A percentile compares a stretch with the other conserved stretches of the same genome.
Evolutionary conservation across 2,888 invertebrate species (phyloP).

Genomic region (Phaedon cochleariae): DNA sequence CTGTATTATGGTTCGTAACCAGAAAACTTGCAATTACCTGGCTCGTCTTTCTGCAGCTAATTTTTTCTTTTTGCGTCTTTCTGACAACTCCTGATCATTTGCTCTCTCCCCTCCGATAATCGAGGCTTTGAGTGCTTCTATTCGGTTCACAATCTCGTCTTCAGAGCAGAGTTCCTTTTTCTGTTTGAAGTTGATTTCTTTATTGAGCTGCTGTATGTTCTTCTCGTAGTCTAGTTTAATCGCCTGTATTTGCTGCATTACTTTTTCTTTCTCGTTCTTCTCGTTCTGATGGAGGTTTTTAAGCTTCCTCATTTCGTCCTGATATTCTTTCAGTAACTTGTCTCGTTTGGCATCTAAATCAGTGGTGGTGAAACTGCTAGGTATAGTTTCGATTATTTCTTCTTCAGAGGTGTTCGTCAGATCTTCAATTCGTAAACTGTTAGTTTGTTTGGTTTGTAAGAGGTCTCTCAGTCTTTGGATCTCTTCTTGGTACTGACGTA

Average conservation of each 20-base stretch:
- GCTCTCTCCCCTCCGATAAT: conserved; percentile 84
- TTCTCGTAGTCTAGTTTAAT: conserved; percentile 69
- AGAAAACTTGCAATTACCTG: conserved; percentile 52
- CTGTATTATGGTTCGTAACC: too few relatives aligned
- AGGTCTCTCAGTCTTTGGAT: conserved; percentile 74
- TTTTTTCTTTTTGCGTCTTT: conserved; percentile 73
- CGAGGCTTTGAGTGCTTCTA: conserved; percentile 71
- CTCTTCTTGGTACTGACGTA: conserved; percentile 86
- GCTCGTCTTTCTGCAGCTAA: conserved; percentile 73
- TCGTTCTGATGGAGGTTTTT: conserved; percentile 60
- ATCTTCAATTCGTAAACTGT: conserved; percentile 51
- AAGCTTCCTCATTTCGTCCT: conserved; percentile 64
- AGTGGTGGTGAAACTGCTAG: too few relatives aligned
- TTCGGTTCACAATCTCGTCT: conserved; percentile 59
- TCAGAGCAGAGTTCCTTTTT: conserved; percentile 63
- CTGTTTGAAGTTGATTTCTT: conserved; percentile 67
- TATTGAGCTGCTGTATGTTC: conserved; percentile 67
- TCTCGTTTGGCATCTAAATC: conserved; percentile 56
- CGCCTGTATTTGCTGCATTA: conserved; percentile 61
- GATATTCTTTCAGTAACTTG: conserved; percentile 63
- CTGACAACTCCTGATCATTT: conserved; percentile 75
- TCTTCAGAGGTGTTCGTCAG: conserved; percentile 38
- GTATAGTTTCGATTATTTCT: conserved; percentile 44
- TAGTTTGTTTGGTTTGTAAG: conserved; percentile 58
- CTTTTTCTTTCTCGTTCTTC: conserved; percentile 58